phyloP scores from a whole-genome alignment of 2,113 vertebrate genomes.

The Budorcas taxicolor region DNA sequence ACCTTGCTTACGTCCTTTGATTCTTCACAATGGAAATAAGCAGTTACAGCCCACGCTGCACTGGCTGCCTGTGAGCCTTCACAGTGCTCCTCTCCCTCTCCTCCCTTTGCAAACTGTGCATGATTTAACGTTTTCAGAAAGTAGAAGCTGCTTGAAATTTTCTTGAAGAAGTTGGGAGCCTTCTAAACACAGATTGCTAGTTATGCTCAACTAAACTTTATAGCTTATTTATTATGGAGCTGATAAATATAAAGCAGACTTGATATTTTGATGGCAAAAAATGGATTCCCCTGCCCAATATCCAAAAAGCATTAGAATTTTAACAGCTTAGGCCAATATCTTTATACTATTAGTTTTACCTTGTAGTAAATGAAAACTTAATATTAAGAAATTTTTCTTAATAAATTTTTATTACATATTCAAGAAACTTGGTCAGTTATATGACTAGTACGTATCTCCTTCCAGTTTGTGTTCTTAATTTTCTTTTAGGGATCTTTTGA shows the following conservation, averaged over 20 bases:
- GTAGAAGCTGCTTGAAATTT: neutral
- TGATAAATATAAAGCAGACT: neutral
- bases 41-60: neutral
- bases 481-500: neutral
- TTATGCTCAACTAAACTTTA: neutral
- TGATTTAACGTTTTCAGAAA: neutral
- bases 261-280: conserved; percentile 4
- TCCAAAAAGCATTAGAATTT: neutral
- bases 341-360: neutral
- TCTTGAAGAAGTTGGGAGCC: neutral
- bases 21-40: neutral
- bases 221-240: neutral
- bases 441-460: neutral
- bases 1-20: neutral
- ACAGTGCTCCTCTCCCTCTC: neutral
- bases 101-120: neutral
- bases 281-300: neutral
- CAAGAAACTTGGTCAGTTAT: neutral
- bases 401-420: neutral
- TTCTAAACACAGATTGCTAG: neutral
- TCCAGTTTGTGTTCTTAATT: neutral
- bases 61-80: neutral
- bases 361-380: neutral
- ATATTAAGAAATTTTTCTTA: neutral
- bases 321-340: neutral